phyloP scores from a whole-genome alignment of 2,888 invertebrate genomes.

The Iselma pallidipennis region DNA sequence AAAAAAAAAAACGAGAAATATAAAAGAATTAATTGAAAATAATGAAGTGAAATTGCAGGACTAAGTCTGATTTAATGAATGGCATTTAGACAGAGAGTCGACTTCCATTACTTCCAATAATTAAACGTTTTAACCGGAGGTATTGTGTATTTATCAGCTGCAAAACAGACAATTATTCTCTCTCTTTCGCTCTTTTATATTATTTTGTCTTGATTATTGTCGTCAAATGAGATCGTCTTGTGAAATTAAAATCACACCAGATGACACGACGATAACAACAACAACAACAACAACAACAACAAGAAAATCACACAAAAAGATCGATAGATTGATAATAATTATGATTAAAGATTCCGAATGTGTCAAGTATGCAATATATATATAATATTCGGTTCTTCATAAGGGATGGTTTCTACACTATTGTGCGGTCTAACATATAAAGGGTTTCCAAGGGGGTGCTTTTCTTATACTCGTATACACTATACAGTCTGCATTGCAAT shows the following conservation, averaged over 20 bases:
- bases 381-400: not conserved
- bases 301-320: not conserved
- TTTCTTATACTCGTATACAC: slow-evolving; percentile 37
- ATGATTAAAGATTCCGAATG: not conserved
- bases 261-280: not conserved
- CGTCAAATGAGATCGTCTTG: no score
- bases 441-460: slow-evolving; percentile 39
- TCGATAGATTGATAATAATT: not conserved
- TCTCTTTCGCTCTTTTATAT: slow-evolving; percentile 28
- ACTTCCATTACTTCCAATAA: slow-evolving; percentile 40
- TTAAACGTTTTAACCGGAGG: slow-evolving; percentile 46
- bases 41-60: slow-evolving; percentile 24
- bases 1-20: not conserved
- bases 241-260: not conserved
- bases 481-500: slow-evolving; percentile 40
- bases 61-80: slow-evolving; percentile 22
- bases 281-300: not conserved
- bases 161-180: slow-evolving; percentile 41
- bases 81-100: slow-evolving; percentile 12
- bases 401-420: slow-evolving; percentile 28
- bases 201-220: not conserved
- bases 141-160: slow-evolving; percentile 48
- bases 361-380: not conserved
- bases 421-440: slow-evolving; percentile 40
- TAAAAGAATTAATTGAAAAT: slow-evolving; percentile 12